A percentile compares a stretch with the other conserved stretches of the same genome.
Conservation (phyloP, 2,797 vertebrate species). For the Takifugu rubripes region DNA sequence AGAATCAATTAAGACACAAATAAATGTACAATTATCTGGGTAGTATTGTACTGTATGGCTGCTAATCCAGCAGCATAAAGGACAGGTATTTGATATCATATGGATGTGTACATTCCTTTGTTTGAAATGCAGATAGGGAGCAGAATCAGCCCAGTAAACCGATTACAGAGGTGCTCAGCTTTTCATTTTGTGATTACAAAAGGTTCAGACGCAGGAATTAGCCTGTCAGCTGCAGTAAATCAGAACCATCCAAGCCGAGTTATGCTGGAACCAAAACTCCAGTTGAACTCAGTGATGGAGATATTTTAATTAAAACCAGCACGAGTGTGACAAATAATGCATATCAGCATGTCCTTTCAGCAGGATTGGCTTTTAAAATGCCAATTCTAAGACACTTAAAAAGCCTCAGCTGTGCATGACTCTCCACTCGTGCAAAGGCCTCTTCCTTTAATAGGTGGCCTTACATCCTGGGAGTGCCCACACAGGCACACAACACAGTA, state of each 20-base stretch:
- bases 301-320: conserved; percentile 2
- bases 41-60: conserved; percentile 6
- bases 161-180: conserved; percentile 3
- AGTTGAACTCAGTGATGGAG: background rate
- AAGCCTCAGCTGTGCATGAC: conserved; percentile 7
- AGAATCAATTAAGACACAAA: background rate
- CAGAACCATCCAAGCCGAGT: background rate
- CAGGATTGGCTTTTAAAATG: no score
- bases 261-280: background rate
- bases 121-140: background rate
- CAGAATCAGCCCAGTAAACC: conserved; percentile 1
- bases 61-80: background rate
- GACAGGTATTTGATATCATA: conserved; percentile 9
- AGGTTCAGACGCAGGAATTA: conserved; percentile 40
- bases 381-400: no score
- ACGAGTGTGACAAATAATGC: conserved; percentile 11
- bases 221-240: conserved; percentile 10
- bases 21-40: background rate
- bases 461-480: conserved; percentile 65
- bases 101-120: background rate
- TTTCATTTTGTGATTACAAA: conserved; percentile 24
- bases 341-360: background rate
- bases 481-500: conserved; percentile 39
- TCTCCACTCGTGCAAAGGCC: conserved; percentile 20
- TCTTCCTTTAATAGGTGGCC: conserved; percentile 54